Evolutionary conservation across 1,140 invertebrate genomes (phyloP), one percentile per base, ranked within the genome.

Genomic region (Zeugodacus cucurbitae): DNA sequence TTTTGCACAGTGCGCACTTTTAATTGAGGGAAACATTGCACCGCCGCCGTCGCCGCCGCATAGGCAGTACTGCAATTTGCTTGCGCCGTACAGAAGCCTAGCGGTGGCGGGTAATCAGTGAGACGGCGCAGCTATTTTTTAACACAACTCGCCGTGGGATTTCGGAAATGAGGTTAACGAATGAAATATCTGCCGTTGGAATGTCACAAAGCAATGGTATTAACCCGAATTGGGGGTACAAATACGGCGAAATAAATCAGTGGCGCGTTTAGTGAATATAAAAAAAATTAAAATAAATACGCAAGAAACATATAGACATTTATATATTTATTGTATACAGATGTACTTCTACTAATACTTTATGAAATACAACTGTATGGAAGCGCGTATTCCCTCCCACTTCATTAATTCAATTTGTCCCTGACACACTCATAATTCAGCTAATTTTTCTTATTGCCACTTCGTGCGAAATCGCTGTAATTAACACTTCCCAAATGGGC

Each of bases 21-120:
- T 74, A 74, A 74, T 74, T 74, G 70, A 74, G 70, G 70, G 70
- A 74, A 74, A 74, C 70, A 74, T n/a, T 74, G 20, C 32, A 34
- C 26, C 29, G 29, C 10, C 11, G 29, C 48, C 17, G 48, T 17
- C 48, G 48, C 3, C 11, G 64, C 70, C 20, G 70, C 70, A n/a
- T n/a, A n/a, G n/a, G n/a, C 10, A n/a, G 70, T 22, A 17, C 8
- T 74, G 37, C 70, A 74, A 70, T 70, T 32, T 17, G 26, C 29
- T 6, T 32, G 64, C 14, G 0, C 17, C 34, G 64, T 1, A 26
- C 22, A 8, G 6, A n/a, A 2, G n/a, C n/a, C 5, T 59, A 17
- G 29, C 29, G 34, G 29, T 20, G 67, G 22, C 22, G 1, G 70
- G 37, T 74, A 74, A 74, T 37, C 32, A 41, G 32, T 74, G 70